These are phyloP conservation scores for Lasioglossum calceatum DNA, from an alignment of 2,888 invertebrate species.

Conservation along the genomic window DNA sequence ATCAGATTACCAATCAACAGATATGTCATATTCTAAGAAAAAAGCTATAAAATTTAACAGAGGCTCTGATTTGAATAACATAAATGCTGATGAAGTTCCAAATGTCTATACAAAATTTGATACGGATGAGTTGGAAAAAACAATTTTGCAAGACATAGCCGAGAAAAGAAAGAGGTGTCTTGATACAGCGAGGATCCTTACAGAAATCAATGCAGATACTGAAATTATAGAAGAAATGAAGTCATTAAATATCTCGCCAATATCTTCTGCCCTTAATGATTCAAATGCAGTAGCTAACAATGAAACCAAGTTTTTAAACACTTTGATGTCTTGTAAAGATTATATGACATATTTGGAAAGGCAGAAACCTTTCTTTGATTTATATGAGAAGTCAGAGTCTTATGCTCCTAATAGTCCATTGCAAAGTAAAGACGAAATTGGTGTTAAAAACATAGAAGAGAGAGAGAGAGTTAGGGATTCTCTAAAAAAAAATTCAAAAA, in stretches of 20 bases:
- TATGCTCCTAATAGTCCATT: background rate
- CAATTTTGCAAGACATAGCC: constrained; percentile 74
- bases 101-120: constrained; percentile 41
- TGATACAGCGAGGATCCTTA: constrained; percentile 77
- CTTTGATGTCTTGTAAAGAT: constrained; percentile 73
- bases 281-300: constrained; percentile 14
- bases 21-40: constrained; percentile 41
- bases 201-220: constrained; percentile 74
- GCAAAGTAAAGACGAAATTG: background rate
- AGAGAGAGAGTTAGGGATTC: background rate
- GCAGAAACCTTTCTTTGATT: constrained; percentile 46
- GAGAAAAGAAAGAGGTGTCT: constrained; percentile 78
- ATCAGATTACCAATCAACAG: background rate
- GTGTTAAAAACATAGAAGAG: background rate
- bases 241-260: constrained; percentile 50
- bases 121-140: constrained; percentile 69
- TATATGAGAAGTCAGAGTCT: constrained; percentile 17
- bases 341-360: constrained; percentile 74
- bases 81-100: constrained; percentile 3
- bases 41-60: constrained; percentile 21
- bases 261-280: constrained; percentile 43
- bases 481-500: background rate
- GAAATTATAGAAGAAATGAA: constrained; percentile 51
- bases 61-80: background rate
- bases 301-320: constrained; percentile 69